A percentile compares a stretch with the other conserved stretches of the same genome.
Conservation (phyloP, 2,888 invertebrate species). For the Lomographa bimaculata region DNA sequence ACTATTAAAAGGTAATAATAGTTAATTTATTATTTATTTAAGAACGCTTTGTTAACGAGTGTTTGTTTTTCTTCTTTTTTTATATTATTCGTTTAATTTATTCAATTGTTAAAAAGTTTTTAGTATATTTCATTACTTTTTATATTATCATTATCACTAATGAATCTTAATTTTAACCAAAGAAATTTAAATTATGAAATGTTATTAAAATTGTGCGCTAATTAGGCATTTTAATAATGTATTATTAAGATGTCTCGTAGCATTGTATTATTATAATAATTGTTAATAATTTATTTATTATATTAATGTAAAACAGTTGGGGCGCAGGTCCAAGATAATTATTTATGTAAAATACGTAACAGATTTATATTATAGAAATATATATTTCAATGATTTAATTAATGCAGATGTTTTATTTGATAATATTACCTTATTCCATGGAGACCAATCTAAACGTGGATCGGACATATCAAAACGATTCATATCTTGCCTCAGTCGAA, state of each 20-base stretch:
- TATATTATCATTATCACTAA: constrained; percentile 41
- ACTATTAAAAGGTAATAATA: too few species aligned
- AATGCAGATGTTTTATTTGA: constrained; percentile 53
- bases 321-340: constrained; percentile 31
- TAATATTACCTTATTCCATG: too few species aligned
- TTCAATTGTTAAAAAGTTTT: constrained; percentile 54
- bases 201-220: constrained; percentile 47
- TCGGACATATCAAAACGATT: too few species aligned
- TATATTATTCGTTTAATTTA: constrained; percentile 51
- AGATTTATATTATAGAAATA: constrained; percentile 74
- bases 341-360: constrained; percentile 65
- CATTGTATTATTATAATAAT: constrained; percentile 52
- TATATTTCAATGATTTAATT: constrained; percentile 75
- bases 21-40: too few species aligned
- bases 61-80: constrained; percentile 51
- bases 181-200: constrained; percentile 51
- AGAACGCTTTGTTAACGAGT: constrained; percentile 44
- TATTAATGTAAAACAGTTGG: constrained; percentile 16
- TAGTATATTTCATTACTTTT: constrained; percentile 27
- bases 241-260: constrained; percentile 42
- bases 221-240: constrained; percentile 41
- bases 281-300: constrained; percentile 37
- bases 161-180: constrained; percentile 68
- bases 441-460: too few species aligned
- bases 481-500: too few species aligned